These are phyloP conservation scores for Peromyscus californicus DNA, from an alignment of 2,113 vertebrate genomes.

Conservation along the genomic window DNA sequence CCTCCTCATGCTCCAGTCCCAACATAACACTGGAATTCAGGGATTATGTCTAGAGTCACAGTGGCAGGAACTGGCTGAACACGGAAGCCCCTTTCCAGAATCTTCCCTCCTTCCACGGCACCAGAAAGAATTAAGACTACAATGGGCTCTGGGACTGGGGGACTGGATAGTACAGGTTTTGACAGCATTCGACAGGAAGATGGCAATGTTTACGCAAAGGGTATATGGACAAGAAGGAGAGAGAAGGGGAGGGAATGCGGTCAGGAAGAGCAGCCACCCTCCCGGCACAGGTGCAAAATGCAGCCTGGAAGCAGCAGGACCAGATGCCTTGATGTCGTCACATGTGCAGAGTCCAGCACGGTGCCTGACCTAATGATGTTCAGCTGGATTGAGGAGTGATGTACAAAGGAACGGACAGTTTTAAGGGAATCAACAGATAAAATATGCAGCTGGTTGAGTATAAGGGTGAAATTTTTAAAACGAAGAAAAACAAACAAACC, in stretches of 20 bases:
- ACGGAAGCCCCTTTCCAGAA: slow-evolving; percentile 16
- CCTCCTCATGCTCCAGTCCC: no score
- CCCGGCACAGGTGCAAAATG: background rate
- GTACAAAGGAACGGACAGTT: background rate
- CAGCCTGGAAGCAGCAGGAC: background rate
- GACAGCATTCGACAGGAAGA: background rate
- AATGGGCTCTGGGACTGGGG: background rate
- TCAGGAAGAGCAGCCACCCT: background rate
- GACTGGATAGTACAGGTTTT: background rate
- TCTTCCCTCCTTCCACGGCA: background rate
- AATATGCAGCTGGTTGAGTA: background rate
- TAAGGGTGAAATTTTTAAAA: background rate
- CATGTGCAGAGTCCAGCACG: background rate
- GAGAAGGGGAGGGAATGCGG: background rate
- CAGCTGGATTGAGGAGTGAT: background rate
- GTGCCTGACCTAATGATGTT: background rate
- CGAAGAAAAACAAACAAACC: background rate
- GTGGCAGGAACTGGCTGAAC: background rate
- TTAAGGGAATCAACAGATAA: background rate
- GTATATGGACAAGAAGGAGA: background rate
- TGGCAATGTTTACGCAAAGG: background rate
- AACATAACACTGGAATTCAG: background rate
- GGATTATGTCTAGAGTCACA: background rate
- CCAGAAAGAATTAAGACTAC: background rate
- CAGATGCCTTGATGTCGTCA: background rate